phyloP scores from a whole-genome alignment of 2,888 invertebrate species.

The Colostygia pectinataria region DNA sequence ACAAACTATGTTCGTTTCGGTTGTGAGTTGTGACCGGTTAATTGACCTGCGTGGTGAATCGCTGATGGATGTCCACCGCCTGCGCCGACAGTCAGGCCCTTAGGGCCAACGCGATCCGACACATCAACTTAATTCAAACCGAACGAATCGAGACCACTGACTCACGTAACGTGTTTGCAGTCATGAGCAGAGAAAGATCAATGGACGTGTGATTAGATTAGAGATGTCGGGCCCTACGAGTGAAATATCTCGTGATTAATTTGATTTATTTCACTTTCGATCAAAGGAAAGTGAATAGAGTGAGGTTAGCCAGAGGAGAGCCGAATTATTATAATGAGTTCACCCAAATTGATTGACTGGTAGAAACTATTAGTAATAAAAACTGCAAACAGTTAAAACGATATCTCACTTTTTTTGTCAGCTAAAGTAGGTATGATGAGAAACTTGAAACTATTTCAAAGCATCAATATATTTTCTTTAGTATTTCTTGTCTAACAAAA shows the following conservation, averaged over 20 bases:
- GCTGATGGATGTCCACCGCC: slow-evolving; percentile 65
- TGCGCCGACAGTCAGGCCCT: slow-evolving; percentile 49
- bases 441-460: too few relatives aligned
- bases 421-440: too few relatives aligned
- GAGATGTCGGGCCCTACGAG: slow-evolving; percentile 21
- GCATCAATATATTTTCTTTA: too few relatives aligned
- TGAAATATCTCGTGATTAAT: slow-evolving; percentile 22
- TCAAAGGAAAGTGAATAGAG: slow-evolving; percentile 18
- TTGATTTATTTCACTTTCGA: slow-evolving; percentile 27
- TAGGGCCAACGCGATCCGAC: slow-evolving; percentile 53
- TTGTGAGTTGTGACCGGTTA: slow-evolving; percentile 57
- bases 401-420: too few relatives aligned
- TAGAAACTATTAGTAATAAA: background rate
- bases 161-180: slow-evolving; percentile 39
- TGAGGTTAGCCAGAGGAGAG: slow-evolving; percentile 7
- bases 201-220: slow-evolving; percentile 23
- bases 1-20: slow-evolving; percentile 53
- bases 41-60: slow-evolving; percentile 73
- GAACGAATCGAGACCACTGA: slow-evolving; percentile 53
- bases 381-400: too few relatives aligned
- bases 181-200: slow-evolving; percentile 27
- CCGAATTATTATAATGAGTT: slow-evolving; percentile 4
- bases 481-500: too few relatives aligned
- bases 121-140: slow-evolving; percentile 57
- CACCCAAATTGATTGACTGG: slow-evolving; percentile 7